Percentiles rank a stretch among this genome's conserved stretches.
phyloP scores from a whole-genome alignment of 2,113 vertebrate genomes.

The Heptranchias perlo region DNA sequence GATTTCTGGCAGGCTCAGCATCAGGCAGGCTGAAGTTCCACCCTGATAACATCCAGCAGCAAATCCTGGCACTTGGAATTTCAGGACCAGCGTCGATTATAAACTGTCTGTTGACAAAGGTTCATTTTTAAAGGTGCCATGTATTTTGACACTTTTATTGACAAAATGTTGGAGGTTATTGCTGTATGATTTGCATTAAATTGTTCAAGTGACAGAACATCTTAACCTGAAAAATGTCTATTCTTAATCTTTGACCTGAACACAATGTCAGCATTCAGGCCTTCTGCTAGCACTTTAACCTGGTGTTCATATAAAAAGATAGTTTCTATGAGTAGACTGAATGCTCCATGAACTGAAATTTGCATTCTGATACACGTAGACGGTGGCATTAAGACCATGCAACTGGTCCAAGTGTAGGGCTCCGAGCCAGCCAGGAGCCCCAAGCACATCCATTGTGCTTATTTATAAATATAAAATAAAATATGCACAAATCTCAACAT shows the following conservation, averaged over 20 bases:
- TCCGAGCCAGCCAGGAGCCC: background rate
- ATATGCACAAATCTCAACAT: background rate
- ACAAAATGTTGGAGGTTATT: background rate
- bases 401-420: background rate
- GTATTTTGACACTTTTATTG: background rate
- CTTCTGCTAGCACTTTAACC: background rate
- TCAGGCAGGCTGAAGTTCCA: background rate
- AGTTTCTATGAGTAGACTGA: background rate
- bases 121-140: background rate
- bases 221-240: background rate
- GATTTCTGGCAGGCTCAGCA: background rate
- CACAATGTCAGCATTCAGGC: background rate
- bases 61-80: background rate
- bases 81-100: background rate
- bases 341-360: background rate
- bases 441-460: background rate
- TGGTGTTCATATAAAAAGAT: background rate
- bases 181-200: background rate
- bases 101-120: background rate
- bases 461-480: background rate
- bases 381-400: background rate
- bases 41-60: background rate
- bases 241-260: background rate
- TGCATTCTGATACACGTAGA: background rate
- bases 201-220: background rate